Conservation (phyloP, 2,888 invertebrate species). For the Erpobdella octoculata region DNA sequence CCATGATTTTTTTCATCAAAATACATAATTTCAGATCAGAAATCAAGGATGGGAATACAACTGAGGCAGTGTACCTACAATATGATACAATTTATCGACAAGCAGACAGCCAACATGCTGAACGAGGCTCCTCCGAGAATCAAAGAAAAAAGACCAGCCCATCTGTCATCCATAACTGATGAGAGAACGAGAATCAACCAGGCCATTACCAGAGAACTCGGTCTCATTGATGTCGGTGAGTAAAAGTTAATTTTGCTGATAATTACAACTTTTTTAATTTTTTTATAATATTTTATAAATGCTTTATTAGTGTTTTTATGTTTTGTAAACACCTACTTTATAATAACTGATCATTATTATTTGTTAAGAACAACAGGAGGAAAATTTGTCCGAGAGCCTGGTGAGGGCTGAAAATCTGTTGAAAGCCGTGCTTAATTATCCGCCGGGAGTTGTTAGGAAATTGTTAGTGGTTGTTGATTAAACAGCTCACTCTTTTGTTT, state of each 20-base stretch:
- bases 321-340: not conserved
- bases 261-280: not conserved
- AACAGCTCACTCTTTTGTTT: too few relatives aligned
- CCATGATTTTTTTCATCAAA: too few relatives aligned
- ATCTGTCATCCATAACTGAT: slow-evolving; percentile 10
- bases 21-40: not conserved
- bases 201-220: slow-evolving; percentile 45
- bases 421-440: not conserved
- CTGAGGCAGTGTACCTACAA: slow-evolving; percentile 3
- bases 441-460: slow-evolving; percentile 10
- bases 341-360: not conserved
- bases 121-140: not conserved
- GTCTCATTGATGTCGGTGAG: slow-evolving; percentile 50
- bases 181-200: slow-evolving; percentile 33
- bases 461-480: slow-evolving; percentile 1
- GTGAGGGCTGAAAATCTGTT: slow-evolving; percentile 2
- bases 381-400: slow-evolving; percentile 7
- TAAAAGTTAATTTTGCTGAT: not conserved
- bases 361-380: slow-evolving; percentile 17
- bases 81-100: slow-evolving; percentile 23
- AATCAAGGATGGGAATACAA: not conserved
- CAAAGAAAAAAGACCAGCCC: not conserved
- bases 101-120: not conserved
- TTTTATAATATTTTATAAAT: not conserved
- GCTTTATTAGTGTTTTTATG: not conserved